Percentiles rank a stretch among this genome's conserved stretches.
phyloP scores from a whole-genome alignment of 2,888 invertebrate species.

The Caenorhabditis sp. region DNA sequence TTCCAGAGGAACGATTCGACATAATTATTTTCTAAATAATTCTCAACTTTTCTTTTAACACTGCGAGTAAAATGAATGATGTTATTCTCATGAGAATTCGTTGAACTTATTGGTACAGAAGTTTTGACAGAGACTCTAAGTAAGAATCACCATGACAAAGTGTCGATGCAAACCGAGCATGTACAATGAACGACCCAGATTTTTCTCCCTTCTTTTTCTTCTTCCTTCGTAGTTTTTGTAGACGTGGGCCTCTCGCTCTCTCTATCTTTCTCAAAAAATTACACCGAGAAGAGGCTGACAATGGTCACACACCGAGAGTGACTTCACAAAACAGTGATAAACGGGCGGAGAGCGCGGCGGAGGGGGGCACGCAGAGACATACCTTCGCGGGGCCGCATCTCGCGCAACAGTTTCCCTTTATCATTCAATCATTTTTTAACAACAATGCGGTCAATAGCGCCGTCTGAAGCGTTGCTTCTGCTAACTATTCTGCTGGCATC shows the following conservation, averaged over 20 bases:
- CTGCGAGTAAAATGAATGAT: conserved; percentile 48
- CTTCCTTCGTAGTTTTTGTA: conserved; percentile 32
- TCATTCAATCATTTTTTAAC: conserved; percentile 53
- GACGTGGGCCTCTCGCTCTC: neutral
- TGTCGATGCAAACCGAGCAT: too few relatives aligned
- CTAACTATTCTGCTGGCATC: neutral
- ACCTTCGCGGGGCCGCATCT: conserved; percentile 34
- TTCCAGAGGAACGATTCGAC: conserved; percentile 46
- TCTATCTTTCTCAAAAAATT: conserved; percentile 5
- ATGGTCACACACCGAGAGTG: conserved; percentile 33
- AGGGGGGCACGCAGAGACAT: conserved; percentile 21
- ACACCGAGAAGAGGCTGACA: conserved; percentile 26
- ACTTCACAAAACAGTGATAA: conserved; percentile 46
- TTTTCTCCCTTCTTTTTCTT: too few relatives aligned
- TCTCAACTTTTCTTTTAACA: conserved; percentile 9
- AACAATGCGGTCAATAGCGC: conserved; percentile 45
- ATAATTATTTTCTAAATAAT: conserved; percentile 17
- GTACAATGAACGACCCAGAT: too few relatives aligned
- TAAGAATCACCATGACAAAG: too few relatives aligned
- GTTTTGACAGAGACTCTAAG: too few relatives aligned
- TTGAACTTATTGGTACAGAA: too few relatives aligned
- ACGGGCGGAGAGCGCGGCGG: neutral
- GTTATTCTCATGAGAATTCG: too few relatives aligned
- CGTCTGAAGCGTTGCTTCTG: neutral
- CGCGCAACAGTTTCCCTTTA: conserved; percentile 38